These are phyloP conservation scores for Elysia crispata DNA, from an alignment of 2,888 invertebrate genomes.

Conservation along the genomic window DNA sequence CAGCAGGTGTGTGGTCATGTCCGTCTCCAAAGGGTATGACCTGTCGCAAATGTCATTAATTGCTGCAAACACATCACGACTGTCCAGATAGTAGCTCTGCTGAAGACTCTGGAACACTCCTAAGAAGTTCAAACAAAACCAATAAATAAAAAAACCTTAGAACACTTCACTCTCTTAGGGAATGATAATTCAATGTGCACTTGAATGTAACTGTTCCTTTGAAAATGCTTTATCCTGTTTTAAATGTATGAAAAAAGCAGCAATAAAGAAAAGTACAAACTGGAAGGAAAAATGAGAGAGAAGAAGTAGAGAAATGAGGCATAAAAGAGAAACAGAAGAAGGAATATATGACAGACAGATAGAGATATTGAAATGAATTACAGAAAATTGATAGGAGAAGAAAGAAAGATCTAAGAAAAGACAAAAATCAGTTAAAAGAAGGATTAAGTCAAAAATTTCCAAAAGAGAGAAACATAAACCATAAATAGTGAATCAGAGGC, in stretches of 20 bases:
- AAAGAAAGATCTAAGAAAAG: not conserved
- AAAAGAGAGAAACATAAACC: not conserved
- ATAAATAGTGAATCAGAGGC: not conserved
- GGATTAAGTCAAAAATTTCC: not conserved
- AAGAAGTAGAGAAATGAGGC: not conserved
- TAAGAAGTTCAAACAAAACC: too few species aligned
- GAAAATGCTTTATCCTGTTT: too few species aligned
- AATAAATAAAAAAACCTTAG: too few species aligned
- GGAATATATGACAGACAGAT: not conserved
- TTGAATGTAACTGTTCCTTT: too few species aligned
- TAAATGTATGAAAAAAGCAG: not conserved
- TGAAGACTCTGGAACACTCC: conserved; percentile 81
- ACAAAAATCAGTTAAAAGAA: not conserved
- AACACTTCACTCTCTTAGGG: too few species aligned
- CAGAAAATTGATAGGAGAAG: not conserved
- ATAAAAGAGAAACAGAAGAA: not conserved
- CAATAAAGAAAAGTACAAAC: not conserved
- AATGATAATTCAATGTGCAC: too few species aligned
- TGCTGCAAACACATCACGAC: conserved; percentile 84
- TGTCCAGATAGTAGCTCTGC: conserved; percentile 81
- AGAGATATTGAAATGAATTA: not conserved
- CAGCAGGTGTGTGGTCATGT: conserved; percentile 84
- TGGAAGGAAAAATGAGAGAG: not conserved
- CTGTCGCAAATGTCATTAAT: conserved; percentile 85
- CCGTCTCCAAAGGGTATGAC: conserved; percentile 82